Conservation (phyloP, 2,797 vertebrate species). For the Lithobates pipiens region DNA sequence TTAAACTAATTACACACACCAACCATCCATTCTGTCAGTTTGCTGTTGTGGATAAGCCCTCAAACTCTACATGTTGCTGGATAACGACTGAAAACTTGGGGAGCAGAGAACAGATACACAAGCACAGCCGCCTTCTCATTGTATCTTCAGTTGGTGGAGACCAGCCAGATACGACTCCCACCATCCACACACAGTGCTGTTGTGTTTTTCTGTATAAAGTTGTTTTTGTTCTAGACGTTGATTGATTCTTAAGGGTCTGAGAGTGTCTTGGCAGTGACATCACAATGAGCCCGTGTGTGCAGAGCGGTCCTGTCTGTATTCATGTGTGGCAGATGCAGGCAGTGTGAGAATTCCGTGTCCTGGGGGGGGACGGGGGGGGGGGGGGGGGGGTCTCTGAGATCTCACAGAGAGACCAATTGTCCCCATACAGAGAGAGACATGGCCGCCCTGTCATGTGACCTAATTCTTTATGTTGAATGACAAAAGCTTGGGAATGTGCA, state of each 20-base stretch:
- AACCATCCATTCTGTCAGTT: too few species aligned
- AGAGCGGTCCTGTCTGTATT: neutral
- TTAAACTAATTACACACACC: too few species aligned
- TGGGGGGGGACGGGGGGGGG: too few species aligned
- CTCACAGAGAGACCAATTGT: slow-evolving; percentile 4
- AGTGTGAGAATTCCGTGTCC: slow-evolving; percentile 9
- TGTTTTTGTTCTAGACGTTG: neutral
- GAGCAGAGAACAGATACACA: too few species aligned
- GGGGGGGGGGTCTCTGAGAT: neutral
- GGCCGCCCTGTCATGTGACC: too few species aligned
- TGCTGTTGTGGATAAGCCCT: too few species aligned
- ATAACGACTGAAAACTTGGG: too few species aligned
- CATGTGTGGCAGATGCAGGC: slow-evolving; percentile 22
- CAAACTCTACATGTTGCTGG: too few species aligned
- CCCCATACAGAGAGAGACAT: too few species aligned
- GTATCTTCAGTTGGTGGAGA: neutral
- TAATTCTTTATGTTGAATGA: too few species aligned
- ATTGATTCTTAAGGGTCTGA: neutral
- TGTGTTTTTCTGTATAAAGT: neutral
- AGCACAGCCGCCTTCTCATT: too few species aligned
- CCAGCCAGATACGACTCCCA: neutral
- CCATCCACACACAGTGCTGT: neutral
- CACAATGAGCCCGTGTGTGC: slow-evolving; percentile 20
- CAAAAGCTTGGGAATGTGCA: too few species aligned
- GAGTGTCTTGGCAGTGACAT: slow-evolving; percentile 1